phyloP scores from a whole-genome alignment of 2,113 vertebrate genomes.

The Hippoglossus stenolepis region DNA sequence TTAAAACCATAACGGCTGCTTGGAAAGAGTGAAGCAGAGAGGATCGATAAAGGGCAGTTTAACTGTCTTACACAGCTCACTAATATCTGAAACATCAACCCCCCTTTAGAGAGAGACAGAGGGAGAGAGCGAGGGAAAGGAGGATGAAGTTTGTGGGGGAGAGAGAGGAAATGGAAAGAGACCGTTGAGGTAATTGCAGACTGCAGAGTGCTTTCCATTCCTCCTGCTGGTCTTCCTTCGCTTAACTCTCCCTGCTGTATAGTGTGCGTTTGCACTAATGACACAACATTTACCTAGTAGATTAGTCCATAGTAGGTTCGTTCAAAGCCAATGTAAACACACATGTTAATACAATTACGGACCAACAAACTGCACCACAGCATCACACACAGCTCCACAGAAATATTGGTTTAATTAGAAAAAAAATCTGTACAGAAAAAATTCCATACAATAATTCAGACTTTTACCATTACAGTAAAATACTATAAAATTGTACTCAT shows the following conservation, averaged over 20 bases:
- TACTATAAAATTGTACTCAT: neutral
- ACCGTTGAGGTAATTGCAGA: slow-evolving; percentile 50
- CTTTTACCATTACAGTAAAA: too few species aligned
- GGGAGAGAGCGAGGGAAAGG: neutral
- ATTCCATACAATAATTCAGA: too few species aligned
- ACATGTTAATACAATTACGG: too few species aligned
- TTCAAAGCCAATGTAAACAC: neutral
- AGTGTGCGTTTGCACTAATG: slow-evolving; percentile 4
- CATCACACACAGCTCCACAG: neutral
- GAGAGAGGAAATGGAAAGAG: slow-evolving; percentile 58
- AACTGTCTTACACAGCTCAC: slow-evolving; percentile 82
- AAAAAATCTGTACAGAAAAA: too few species aligned
- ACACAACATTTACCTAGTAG: neutral
- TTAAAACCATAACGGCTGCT: slow-evolving; percentile 79
- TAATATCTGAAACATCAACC: slow-evolving; percentile 83
- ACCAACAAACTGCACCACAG: too few species aligned
- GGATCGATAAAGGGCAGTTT: slow-evolving; percentile 83
- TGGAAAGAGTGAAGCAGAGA: slow-evolving; percentile 75
- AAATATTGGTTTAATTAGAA: neutral
- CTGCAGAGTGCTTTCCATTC: slow-evolving; percentile 47
- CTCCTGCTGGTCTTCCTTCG: slow-evolving; percentile 24
- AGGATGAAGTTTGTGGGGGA: slow-evolving; percentile 38
- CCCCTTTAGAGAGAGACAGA: slow-evolving; percentile 26
- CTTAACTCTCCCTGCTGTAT: slow-evolving; percentile 25
- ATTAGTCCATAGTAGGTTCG: neutral